Conservation (phyloP, 2,888 invertebrate genomes). For the Plebejus anna region DNA sequence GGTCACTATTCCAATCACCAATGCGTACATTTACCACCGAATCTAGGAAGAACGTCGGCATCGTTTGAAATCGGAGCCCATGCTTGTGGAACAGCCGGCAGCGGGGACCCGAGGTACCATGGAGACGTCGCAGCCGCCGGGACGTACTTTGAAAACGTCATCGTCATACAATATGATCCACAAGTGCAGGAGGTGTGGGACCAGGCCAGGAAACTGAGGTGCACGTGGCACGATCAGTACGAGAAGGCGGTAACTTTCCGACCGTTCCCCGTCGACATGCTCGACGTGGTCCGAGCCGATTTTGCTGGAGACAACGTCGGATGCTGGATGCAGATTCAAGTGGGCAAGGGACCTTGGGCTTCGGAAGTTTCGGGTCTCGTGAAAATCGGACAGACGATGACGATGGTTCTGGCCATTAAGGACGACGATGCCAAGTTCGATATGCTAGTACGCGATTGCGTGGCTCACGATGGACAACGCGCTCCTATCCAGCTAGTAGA, state of each 20-base stretch:
- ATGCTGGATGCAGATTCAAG: slow-evolving; percentile 99
- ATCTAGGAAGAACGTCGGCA: slow-evolving; percentile 90
- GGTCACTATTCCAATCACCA: slow-evolving; percentile 96
- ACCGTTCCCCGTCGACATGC: slow-evolving; percentile 96
- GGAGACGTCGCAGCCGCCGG: slow-evolving; percentile 94
- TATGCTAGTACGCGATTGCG: slow-evolving; percentile 96
- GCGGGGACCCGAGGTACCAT: slow-evolving; percentile 94
- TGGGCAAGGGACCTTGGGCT: slow-evolving; percentile 97
- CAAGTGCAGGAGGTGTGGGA: slow-evolving; percentile 98
- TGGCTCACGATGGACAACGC: slow-evolving; percentile 96
- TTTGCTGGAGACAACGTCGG: slow-evolving; percentile 97
- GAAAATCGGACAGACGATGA: slow-evolving; percentile 97
- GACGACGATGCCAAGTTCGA: slow-evolving; percentile 97
- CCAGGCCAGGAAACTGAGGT: slow-evolving; percentile 93
- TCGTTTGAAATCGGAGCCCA: slow-evolving; percentile 95
- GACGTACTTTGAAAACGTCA: slow-evolving; percentile 95
- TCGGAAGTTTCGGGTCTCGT: slow-evolving; percentile 96
- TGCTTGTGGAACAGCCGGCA: slow-evolving; percentile 94
- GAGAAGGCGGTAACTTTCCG: slow-evolving; percentile 97
- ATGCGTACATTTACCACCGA: slow-evolving; percentile 94
- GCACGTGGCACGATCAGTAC: slow-evolving; percentile 97
- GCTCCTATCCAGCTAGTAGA: slow-evolving; percentile 96
- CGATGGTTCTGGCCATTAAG: slow-evolving; percentile 96
- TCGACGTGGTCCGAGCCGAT: slow-evolving; percentile 96
- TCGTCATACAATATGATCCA: slow-evolving; percentile 95